Conservation (phyloP, 2,888 invertebrate genomes). For the Agrochola lychnidis region DNA sequence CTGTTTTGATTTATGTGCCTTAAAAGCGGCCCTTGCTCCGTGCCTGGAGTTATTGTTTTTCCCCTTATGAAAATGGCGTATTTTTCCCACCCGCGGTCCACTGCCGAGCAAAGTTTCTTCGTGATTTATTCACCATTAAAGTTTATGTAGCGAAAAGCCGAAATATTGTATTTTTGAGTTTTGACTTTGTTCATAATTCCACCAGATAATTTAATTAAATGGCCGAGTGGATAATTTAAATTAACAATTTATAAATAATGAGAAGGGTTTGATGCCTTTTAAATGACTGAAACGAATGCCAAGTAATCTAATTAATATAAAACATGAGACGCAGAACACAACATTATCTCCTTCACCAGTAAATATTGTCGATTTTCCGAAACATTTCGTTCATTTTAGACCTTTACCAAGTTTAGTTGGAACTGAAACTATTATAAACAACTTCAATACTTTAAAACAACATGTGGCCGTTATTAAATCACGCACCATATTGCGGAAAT, state of each 20-base stretch:
- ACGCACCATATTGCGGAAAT: slow-evolving; percentile 75
- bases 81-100: slow-evolving; percentile 82
- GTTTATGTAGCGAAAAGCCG: slow-evolving; percentile 81
- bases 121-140: slow-evolving; percentile 82
- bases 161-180: slow-evolving; percentile 69
- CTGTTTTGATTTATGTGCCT: slow-evolving; percentile 89
- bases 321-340: not conserved
- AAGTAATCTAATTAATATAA: not conserved
- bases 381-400: slow-evolving; percentile 15
- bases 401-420: slow-evolving; percentile 50
- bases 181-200: slow-evolving; percentile 65
- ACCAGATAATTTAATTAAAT: slow-evolving; percentile 32
- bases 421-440: slow-evolving; percentile 59
- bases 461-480: slow-evolving; percentile 77
- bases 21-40: slow-evolving; percentile 87
- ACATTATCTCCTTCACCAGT: not conserved
- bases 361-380: not conserved
- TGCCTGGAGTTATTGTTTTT: slow-evolving; percentile 88
- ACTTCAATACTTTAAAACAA: slow-evolving; percentile 68
- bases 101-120: slow-evolving; percentile 78
- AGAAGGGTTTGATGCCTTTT: slow-evolving; percentile 22
- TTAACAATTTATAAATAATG: slow-evolving; percentile 28
- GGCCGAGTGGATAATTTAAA: slow-evolving; percentile 33
- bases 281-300: not conserved
- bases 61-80: slow-evolving; percentile 87